phyloP scores from a whole-genome alignment of 2,888 invertebrate species.

The Cryptocephalus moraei region DNA sequence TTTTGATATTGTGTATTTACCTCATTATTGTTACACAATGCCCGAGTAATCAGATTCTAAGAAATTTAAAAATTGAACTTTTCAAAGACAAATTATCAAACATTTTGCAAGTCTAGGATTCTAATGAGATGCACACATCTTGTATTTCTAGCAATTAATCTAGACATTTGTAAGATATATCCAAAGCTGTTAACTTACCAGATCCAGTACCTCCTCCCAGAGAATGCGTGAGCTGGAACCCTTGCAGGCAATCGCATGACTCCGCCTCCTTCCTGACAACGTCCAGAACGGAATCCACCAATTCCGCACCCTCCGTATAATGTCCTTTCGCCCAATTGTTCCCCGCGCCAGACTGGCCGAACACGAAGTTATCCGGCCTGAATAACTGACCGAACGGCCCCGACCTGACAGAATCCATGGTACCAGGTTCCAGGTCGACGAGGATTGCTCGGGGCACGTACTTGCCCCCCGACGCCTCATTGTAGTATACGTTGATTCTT shows the following conservation, averaged over 20 bases:
- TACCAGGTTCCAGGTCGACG: conserved; percentile 69
- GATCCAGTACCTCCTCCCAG: conserved; percentile 70
- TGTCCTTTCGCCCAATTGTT: conserved; percentile 87
- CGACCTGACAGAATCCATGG: conserved; percentile 84
- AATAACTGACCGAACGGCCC: conserved; percentile 78
- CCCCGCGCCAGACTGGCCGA: conserved; percentile 60
- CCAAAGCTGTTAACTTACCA: conserved; percentile 43
- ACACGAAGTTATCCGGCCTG: conserved; percentile 84
- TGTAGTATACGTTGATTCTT: conserved; percentile 92
- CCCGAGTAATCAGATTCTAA: too few species aligned
- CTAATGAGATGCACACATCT: too few species aligned
- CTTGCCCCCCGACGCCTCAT: conserved; percentile 73
- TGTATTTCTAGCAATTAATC: too few species aligned
- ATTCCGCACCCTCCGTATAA: conserved; percentile 82
- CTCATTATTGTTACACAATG: too few species aligned
- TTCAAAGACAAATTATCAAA: too few species aligned
- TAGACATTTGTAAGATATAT: too few species aligned
- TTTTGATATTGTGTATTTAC: too few species aligned
- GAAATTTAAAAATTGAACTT: too few species aligned
- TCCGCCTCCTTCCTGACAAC: conserved; percentile 81
- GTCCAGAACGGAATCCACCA: conserved; percentile 74
- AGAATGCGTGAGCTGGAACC: conserved; percentile 80
- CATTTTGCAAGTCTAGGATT: too few species aligned
- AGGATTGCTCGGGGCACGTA: conserved; percentile 70
- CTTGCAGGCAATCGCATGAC: conserved; percentile 85